Conservation (phyloP, 2,888 invertebrate genomes). For the Latrodectus hesperus region DNA sequence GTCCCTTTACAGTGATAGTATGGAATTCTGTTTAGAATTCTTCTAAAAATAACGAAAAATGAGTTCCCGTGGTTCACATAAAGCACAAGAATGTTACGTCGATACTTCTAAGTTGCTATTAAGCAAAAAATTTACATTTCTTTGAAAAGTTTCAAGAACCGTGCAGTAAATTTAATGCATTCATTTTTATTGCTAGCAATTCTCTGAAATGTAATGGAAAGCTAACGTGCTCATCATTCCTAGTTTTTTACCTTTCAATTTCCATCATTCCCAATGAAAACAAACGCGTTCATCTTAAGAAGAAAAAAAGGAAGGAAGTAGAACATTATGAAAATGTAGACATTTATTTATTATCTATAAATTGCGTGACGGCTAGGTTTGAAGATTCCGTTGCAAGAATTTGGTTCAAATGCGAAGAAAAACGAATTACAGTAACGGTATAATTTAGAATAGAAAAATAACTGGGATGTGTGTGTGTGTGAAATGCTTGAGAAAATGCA, state of each 20-base stretch:
- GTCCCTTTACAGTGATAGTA: too few relatives aligned
- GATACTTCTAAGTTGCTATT: neutral
- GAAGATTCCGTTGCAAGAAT: conserved; percentile 47
- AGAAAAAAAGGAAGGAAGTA: neutral
- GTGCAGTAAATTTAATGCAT: conserved; percentile 44
- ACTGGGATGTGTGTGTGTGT: conserved; percentile 12
- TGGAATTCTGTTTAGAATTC: too few relatives aligned
- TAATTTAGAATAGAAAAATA: conserved; percentile 41
- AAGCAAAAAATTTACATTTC: too few relatives aligned
- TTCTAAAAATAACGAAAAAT: too few relatives aligned
- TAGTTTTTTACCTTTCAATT: conserved; percentile 6
- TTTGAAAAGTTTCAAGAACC: conserved; percentile 12
- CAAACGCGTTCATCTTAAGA: conserved; percentile 21
- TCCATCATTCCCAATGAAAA: conserved; percentile 23
- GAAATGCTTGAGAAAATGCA: conserved; percentile 28
- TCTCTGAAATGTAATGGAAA: conserved; percentile 51
- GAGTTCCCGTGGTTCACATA: too few relatives aligned
- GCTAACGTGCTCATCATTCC: conserved; percentile 23
- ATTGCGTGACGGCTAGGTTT: conserved; percentile 44
- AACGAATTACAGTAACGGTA: conserved; percentile 32
- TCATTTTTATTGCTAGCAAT: conserved; percentile 46
- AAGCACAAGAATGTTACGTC: neutral
- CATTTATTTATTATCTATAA: conserved; percentile 58
- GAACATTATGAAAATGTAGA: conserved; percentile 45
- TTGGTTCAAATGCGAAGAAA: conserved; percentile 24